These are phyloP conservation scores for Germaria angustata DNA, from an alignment of 2,888 invertebrate species.

Conservation along the genomic window DNA sequence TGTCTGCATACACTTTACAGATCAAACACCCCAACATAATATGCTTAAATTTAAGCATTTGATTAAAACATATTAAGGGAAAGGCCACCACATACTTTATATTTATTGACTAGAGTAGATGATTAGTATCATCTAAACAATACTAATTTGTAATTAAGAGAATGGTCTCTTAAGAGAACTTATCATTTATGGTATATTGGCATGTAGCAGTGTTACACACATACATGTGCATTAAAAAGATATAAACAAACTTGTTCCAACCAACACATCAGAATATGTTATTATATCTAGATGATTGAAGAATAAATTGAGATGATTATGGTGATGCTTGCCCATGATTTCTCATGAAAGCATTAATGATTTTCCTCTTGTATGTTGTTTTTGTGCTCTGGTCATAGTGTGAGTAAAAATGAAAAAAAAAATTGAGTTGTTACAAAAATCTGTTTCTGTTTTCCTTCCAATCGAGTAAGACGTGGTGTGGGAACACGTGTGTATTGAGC, in stretches of 20 bases:
- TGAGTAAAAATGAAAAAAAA: neutral
- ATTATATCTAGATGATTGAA: neutral
- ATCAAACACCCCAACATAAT: neutral
- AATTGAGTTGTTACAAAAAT: neutral
- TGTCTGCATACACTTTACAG: neutral
- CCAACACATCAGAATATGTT: neutral
- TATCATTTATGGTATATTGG: neutral
- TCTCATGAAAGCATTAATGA: neutral
- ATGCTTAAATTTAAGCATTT: neutral
- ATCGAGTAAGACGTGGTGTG: too few species aligned
- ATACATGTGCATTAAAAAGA: neutral
- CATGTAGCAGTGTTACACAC: neutral
- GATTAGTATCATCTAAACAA: conserved; percentile 2
- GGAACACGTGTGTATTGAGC: too few species aligned
- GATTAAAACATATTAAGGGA: neutral
- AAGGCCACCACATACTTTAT: neutral
- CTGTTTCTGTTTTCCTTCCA: too few species aligned
- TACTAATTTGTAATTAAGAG: conserved; percentile 10
- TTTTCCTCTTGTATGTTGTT: neutral
- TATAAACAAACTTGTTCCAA: neutral
- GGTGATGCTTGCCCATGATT: neutral
- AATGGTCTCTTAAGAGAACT: neutral
- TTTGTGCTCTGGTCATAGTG: neutral
- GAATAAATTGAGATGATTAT: neutral
- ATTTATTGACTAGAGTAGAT: neutral